Evolutionary conservation across 2,113 vertebrate species (phyloP).

Genomic region (Pimephales promelas): DNA sequence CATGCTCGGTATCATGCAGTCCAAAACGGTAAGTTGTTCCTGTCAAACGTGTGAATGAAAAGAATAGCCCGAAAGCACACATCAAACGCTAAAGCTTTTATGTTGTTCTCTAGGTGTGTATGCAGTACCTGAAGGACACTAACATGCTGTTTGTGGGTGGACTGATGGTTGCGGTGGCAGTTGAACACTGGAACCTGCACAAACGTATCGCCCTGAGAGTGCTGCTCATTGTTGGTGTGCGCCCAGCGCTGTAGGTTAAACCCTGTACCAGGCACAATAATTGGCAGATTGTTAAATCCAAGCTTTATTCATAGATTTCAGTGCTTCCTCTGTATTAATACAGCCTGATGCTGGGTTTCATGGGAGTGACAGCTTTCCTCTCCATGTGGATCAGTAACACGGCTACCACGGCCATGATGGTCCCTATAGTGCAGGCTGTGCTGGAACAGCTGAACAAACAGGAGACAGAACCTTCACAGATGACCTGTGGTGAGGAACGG

Average conservation of each 20-base stretch:
- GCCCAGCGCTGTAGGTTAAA: slow-evolving; percentile 85
- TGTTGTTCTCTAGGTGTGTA: slow-evolving; percentile 81
- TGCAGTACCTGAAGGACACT: slow-evolving; percentile 96
- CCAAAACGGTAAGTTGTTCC: slow-evolving; percentile 79
- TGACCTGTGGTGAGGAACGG: slow-evolving; percentile 61
- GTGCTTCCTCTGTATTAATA: slow-evolving; percentile 1
- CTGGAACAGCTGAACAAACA: slow-evolving; percentile 82
- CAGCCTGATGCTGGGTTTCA: slow-evolving; percentile 96
- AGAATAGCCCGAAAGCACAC: neutral
- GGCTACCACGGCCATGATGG: slow-evolving; percentile 96
- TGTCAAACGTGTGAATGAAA: neutral
- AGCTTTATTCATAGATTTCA: neutral
- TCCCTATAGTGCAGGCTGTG: slow-evolving; percentile 93
- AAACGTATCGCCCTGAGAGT: slow-evolving; percentile 91
- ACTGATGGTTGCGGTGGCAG: slow-evolving; percentile 88
- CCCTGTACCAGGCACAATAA: neutral
- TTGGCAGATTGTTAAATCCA: neutral
- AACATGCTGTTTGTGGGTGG: slow-evolving; percentile 94
- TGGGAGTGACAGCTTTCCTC: slow-evolving; percentile 90
- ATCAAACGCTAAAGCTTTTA: neutral
- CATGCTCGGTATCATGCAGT: slow-evolving; percentile 86
- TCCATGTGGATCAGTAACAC: slow-evolving; percentile 99
- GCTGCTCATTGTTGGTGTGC: slow-evolving; percentile 86
- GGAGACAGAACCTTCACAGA: slow-evolving; percentile 64
- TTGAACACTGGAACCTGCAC: slow-evolving; percentile 95